Evolutionary conservation across 2,797 vertebrate species (phyloP).

Genomic region (Loris lydekkerianus): DNA sequence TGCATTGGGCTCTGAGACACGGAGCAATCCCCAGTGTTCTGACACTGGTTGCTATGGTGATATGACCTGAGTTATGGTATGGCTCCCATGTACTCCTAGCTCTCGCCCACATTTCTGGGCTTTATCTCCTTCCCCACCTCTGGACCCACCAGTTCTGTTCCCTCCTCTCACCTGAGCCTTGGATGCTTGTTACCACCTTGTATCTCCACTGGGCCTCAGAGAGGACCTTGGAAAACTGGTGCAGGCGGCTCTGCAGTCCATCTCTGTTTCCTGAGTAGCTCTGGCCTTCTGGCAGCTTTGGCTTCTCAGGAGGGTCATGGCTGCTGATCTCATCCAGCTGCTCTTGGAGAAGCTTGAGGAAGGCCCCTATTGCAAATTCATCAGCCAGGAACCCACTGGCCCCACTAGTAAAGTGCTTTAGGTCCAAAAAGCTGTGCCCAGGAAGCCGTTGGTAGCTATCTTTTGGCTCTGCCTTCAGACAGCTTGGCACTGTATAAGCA

Average conservation of each 20-base stretch:
- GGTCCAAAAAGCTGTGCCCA: conserved; percentile 87
- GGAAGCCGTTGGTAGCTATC: conserved; percentile 68
- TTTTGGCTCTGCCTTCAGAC: conserved; percentile 47
- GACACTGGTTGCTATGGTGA: not conserved
- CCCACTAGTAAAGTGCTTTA: conserved; percentile 91
- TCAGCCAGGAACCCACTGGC: conserved; percentile 94
- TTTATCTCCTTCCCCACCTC: not conserved
- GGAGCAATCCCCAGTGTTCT: not conserved
- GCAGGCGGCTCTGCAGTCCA: conserved; percentile 90
- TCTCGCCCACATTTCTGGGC: not conserved
- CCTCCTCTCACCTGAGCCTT: conserved; percentile 86
- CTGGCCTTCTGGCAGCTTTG: conserved; percentile 89
- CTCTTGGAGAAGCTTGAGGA: conserved; percentile 94
- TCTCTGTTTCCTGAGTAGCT: conserved; percentile 91
- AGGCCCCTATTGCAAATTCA: conserved; percentile 91
- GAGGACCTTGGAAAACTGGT: conserved; percentile 94
- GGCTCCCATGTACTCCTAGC: not conserved
- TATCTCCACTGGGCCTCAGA: conserved; percentile 98
- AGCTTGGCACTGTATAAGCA: not conserved
- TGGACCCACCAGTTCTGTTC: not conserved
- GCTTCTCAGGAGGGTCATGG: conserved; percentile 84
- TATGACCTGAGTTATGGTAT: not conserved
- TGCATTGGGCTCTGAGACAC: not conserved
- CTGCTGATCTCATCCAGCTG: conserved; percentile 92
- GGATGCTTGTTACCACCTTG: conserved; percentile 95